Evolutionary conservation across 2,113 vertebrate species (phyloP), one percentile per base, ranked within the genome.

Genomic region (Spermophilus dauricus): DNA sequence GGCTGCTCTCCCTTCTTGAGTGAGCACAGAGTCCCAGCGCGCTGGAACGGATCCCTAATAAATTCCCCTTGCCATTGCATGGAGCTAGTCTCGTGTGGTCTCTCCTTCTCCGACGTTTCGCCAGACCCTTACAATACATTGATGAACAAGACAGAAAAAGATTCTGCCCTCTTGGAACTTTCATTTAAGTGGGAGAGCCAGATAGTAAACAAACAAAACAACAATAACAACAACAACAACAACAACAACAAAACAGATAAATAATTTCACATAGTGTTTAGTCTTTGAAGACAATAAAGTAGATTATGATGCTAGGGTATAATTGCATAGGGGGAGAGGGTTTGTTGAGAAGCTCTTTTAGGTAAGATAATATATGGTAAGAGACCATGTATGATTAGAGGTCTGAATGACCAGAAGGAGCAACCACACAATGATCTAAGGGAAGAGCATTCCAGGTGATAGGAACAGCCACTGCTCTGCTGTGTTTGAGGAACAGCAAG

Each of bases 281-380:
- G 37, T 56, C 28, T 93, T 92, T 65, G n/a, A 93, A 77, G 73
- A 90, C 93, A 87, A 56, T 32, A 65, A 86, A 48, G 30, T 17
- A 67, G 51, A 37, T 56, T 26, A 48, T 83, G 45, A 20, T 37
- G 63, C 20, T 42, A 92, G 39, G 92, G 14, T 28, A 45, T 89
- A 16, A 61, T 13, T 89, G 20, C 32, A 24, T 2, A 56, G 2
- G 18, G 20, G 5, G 5, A 69, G 51, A 89, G 56, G 8, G 75
- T 86, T 83, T 83, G 30, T 28, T 28, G 18, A 75, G 70, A 39
- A 86, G 28, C 26, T 91, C 11, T 88, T 86, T 37, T 14, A 84
- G 17, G 10, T 14, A 37, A 5, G 22, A 51, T 51, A 51, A 51
- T 51, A 45, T 45, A 45, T 45, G 17, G 9, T 14, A 37, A 7